Evolutionary conservation across 2,113 vertebrate species (phyloP), one percentile per base, ranked within the genome.

Genomic region (Alexandromys fortis): DNA sequence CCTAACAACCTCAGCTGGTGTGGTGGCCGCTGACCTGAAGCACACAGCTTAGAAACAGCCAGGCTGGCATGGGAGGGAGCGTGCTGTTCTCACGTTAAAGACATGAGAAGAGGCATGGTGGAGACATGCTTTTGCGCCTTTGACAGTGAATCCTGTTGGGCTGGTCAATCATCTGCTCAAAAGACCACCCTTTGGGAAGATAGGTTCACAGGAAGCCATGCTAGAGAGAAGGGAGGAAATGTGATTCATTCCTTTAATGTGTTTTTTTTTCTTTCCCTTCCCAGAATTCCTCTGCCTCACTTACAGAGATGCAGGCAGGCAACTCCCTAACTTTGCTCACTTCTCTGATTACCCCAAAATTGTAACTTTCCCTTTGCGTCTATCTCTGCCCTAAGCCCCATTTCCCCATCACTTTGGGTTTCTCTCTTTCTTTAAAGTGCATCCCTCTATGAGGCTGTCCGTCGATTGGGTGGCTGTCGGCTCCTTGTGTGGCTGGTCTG

Each of bases 391-490:
- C 82, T 86, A 21, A 67, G 61, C 28, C 10, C 61, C 24, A 65
- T 86, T 45, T 67, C 14, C 26, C 61, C 12, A 63, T 58, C 55
- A 55, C n/a, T 42, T 82, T 83, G 28, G 55, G 7, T 4, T 45
- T 42, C n/a, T 42, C 14, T 42, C 58, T 42, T 42, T 85, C n/a
- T 85, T 55, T 45, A 85, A 65, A 30, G 38, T 1, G 1, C 38
- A 19, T 45, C 61, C 30, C 82, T 5, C 24, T 42, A 17, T 17
- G 38, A 30, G 16, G 2, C 26, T 30, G 14, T 26, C 63, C 2
- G 1, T 17, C 61, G 17, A 5, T 21, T 17, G 28, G 2, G 38
- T 30, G 26, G 16, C 26, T 45, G 2, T 8, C 42, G 1, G 8
- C 5, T 26, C 26, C 1, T 19, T 9, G 10, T 8, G n/a, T 65